Percentiles rank a stretch among this genome's conserved stretches.
Evolutionary conservation across 2,797 vertebrate species (phyloP).

Genomic region (Phoeniculus purpureus): DNA sequence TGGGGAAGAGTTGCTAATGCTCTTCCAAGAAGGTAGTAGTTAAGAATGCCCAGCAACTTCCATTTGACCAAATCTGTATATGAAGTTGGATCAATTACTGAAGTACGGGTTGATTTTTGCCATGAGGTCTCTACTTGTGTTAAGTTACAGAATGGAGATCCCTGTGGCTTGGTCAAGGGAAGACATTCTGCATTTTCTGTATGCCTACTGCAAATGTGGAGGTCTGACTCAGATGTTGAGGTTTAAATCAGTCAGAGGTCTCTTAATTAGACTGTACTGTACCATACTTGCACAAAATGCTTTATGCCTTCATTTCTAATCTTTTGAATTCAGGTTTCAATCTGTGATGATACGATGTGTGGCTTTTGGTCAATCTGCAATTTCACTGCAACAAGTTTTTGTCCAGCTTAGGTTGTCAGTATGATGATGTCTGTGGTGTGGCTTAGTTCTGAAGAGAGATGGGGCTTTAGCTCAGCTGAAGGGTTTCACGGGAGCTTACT

Average conservation of each 20-base stretch:
- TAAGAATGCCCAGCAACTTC: background rate
- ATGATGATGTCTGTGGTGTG: background rate
- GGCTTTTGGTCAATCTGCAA: background rate
- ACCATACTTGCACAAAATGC: background rate
- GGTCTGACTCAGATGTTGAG: background rate
- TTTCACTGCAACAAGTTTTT: background rate
- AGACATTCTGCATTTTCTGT: background rate
- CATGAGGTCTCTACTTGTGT: accelerated
- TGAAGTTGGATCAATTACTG: background rate
- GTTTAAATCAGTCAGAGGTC: background rate
- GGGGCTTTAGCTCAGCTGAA: background rate
- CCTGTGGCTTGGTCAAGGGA: background rate
- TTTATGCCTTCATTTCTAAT: background rate
- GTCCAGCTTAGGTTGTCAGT: background rate
- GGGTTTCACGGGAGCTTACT: background rate
- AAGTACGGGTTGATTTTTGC: background rate
- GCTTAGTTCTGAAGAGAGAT: background rate
- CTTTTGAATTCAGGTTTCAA: background rate
- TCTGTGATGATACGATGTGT: background rate
- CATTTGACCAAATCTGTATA: background rate
- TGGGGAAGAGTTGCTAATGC: accelerated
- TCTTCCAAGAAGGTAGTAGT: background rate
- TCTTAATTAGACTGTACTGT: background rate
- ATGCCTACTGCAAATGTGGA: background rate
- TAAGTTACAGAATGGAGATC: background rate